Evolutionary conservation across 2,113 vertebrate species (phyloP), one percentile per base, ranked within the genome.

Genomic region (Lepus timidus): DNA sequence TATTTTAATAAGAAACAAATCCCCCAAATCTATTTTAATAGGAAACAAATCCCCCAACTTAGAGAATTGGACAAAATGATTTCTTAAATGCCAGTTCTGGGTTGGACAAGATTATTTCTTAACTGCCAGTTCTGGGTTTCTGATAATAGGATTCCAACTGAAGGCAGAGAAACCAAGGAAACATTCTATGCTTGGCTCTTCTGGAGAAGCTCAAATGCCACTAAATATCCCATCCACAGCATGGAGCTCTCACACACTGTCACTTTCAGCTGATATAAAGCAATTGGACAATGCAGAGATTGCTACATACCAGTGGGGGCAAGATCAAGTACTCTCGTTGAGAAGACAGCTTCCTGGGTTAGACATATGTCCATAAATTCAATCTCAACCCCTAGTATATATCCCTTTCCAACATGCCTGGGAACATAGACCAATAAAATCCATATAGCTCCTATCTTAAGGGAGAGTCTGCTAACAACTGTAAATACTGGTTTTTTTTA

Each of bases 381-480:
- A 65, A 39, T 85, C 20, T 85, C 79, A 73, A 87, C 23, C 90
- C 70, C 49, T 68, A 90, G 75, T 51, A 58, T 90, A 65, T 29
- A 29, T 58, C 44, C 70, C 20, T 49, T 95, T 90, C 33, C 64
- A 93, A 33, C 19, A 25, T 44, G 9, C 64, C 74, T 82, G 90
- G 90, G 74, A 95, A 86, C 64, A 86, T 83, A 87, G 44, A 82
- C 78, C 91, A 92, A 96, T 88, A 64, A 92, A 95, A 91, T 92
- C 75, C 36, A 89, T 92, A 64, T 68, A 94, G 95, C 91, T 88
- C 65, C 79, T 83, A 86, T 36, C 86, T 96, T 94, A 85, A 90
- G 91, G 85, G 70, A 96, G 36, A 76, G 23, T 64, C 62, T 51
- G 49, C 62, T 95, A 94, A 86, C 70, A 79, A 79, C 79, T 71